Base-by-base conservation (phyloP, 2,888 invertebrate species). In the Chaitophorus viminalis region DNA sequence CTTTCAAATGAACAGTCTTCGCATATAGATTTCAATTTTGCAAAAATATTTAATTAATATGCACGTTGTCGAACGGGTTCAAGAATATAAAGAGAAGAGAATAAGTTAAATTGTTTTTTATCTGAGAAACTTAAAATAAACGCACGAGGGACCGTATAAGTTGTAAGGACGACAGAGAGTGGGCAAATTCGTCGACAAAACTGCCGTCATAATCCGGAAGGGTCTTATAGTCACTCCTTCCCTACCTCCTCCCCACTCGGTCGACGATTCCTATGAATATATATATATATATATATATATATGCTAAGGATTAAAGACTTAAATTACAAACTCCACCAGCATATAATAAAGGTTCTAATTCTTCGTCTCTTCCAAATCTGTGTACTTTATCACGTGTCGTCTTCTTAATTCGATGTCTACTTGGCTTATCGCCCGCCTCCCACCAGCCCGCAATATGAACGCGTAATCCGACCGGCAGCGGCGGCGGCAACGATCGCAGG, bases 371-470 rank as follows among this genome's bases (percentile, higher is more conserved):
- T 46, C 74, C 74, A 81, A 87, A 87, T 87, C 87, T 81, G 87
- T 87, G 79, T 81, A 87, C 87, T 87, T 87, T 87, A 87, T 87
- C 87, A 87, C 87, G 87, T 87, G 87, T 87, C 87, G 87, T 39
- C 72, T 86, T 79, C 87, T 87, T 87, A 87, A 87, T 87, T 87
- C 87, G 87, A 65, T 81, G 87, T 87, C 87, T 81, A 33, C 87
- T 87, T 87, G 87, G 87, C 87, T 87, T 87, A 87, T 87, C 87
- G 87, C 78, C 84, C 84, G 46, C 70, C 39, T 36, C n/a, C 79
- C 54, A 46, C 46, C 74, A 18, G 36, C 6, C 29, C 76, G 60
- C 52, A 2, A 6, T 21, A 29, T 17, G 21, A 29, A 36, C 60
- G 82, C 21, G 36, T 77, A 77, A 84, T 86, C 33, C 70, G 14